Conservation (phyloP, 1,140 invertebrate genomes). For the Goniozus legneri region DNA sequence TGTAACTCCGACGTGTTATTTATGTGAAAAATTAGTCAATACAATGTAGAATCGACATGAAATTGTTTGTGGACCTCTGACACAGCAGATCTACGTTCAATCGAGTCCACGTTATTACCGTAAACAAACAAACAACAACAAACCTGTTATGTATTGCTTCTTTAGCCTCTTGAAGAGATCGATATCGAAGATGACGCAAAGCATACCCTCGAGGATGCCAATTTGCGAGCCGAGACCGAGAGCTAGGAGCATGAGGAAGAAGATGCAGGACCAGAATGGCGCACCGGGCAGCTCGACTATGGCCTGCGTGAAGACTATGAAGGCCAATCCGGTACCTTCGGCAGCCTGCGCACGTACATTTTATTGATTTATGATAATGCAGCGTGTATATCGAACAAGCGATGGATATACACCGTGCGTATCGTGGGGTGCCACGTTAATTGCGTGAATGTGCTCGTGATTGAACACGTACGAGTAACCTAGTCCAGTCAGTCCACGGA, state of each 20-base stretch:
- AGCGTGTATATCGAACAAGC: too few species aligned
- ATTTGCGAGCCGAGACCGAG: constrained; percentile 89
- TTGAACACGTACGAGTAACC: not conserved
- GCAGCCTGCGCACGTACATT: constrained; percentile 64
- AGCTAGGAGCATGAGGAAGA: constrained; percentile 89
- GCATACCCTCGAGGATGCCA: constrained; percentile 87
- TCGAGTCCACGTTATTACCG: not conserved
- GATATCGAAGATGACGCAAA: constrained; percentile 90
- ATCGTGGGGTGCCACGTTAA: too few species aligned
- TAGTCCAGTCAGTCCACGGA: too few species aligned
- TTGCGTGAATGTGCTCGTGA: not conserved
- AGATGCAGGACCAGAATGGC: constrained; percentile 89
- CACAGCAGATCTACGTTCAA: too few species aligned
- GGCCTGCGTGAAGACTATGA: constrained; percentile 89
- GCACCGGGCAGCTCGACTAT: constrained; percentile 86
- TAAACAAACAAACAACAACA: too few species aligned
- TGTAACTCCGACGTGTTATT: too few species aligned
- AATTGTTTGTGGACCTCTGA: too few species aligned
- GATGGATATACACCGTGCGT: too few species aligned
- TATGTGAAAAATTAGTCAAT: too few species aligned
- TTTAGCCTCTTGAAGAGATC: constrained; percentile 83
- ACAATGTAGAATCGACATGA: too few species aligned
- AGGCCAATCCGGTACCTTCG: constrained; percentile 89
- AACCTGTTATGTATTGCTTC: constrained; percentile 84
- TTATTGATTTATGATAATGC: too few species aligned